A percentile compares a stretch with the other conserved stretches of the same genome.
Evolutionary conservation across 1,140 invertebrate genomes (phyloP).

Genomic region (Scaptomyza graminum): DNA sequence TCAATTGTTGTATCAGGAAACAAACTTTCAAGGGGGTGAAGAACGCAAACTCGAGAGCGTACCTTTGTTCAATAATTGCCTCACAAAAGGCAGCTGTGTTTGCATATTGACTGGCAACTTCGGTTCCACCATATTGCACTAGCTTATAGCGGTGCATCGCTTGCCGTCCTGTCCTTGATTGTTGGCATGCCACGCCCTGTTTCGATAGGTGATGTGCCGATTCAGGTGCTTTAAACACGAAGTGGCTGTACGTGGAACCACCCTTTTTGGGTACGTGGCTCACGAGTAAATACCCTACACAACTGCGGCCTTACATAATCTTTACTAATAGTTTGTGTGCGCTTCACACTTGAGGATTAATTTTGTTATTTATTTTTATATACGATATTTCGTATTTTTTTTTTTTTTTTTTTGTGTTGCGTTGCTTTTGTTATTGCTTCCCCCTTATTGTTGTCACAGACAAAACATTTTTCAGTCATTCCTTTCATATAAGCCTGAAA

Average conservation of each 20-base stretch:
- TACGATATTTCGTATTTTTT: slow-evolving; percentile 21
- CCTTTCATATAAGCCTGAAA: slow-evolving; percentile 63
- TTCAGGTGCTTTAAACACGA: slow-evolving; percentile 57
- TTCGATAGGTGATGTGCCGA: slow-evolving; percentile 32
- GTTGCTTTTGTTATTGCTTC: slow-evolving; percentile 26
- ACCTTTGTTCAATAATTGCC: slow-evolving; percentile 56
- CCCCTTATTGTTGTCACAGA: slow-evolving; percentile 55
- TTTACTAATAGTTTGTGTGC: slow-evolving; percentile 81
- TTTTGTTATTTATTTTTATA: slow-evolving; percentile 54
- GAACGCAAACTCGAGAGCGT: slow-evolving; percentile 1
- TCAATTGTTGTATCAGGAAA: neutral
- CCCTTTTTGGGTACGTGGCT: slow-evolving; percentile 18
- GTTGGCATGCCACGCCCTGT: slow-evolving; percentile 40
- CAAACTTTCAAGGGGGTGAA: neutral
- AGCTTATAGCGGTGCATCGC: neutral
- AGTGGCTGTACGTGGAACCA: slow-evolving; percentile 39
- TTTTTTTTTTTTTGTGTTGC: slow-evolving; percentile 31
- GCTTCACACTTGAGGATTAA: slow-evolving; percentile 82
- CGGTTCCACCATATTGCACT: slow-evolving; percentile 14
- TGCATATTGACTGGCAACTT: slow-evolving; percentile 50
- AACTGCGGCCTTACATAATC: slow-evolving; percentile 57
- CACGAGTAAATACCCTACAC: slow-evolving; percentile 8
- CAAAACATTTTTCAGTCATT: slow-evolving; percentile 68
- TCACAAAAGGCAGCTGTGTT: slow-evolving; percentile 70
- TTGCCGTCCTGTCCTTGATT: slow-evolving; percentile 1